Conservation (phyloP, 2,888 invertebrate species). For the Perizoma flavofasciatum region DNA sequence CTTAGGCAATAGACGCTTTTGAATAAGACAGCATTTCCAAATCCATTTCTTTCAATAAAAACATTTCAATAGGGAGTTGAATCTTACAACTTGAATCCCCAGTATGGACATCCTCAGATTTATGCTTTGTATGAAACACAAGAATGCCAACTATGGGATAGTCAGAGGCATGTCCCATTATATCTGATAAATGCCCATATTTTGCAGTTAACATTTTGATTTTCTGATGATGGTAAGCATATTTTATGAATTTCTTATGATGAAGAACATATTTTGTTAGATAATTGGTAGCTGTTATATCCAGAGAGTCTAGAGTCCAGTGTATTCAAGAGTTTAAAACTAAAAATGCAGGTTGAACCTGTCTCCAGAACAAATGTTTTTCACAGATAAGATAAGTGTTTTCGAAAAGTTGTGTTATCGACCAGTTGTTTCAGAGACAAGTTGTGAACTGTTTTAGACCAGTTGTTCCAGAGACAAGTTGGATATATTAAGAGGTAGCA, state of each 20-base stretch:
- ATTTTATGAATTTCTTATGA: no score
- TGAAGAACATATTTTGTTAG: not conserved
- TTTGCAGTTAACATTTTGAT: no score
- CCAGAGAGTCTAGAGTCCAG: constrained; percentile 17
- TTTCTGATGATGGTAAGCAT: no score
- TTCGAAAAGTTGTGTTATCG: not conserved
- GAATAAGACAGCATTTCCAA: constrained; percentile 6
- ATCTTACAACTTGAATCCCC: no score
- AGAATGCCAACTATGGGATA: no score
- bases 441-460: not conserved
- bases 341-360: constrained; percentile 16
- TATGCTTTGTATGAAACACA: no score
- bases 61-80: no score
- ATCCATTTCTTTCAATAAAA: no score
- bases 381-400: not conserved
- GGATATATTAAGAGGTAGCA: constrained; percentile 2
- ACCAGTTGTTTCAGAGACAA: not conserved
- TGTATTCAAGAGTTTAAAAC: constrained; percentile 6
- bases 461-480: constrained; percentile 23
- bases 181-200: no score
- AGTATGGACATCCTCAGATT: no score
- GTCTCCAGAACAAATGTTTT: constrained; percentile 21
- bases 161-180: no score
- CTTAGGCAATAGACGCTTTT: constrained; percentile 15
- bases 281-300: constrained; percentile 3